Conservation (phyloP, 2,113 vertebrate species). For the Sciurus niger region DNA sequence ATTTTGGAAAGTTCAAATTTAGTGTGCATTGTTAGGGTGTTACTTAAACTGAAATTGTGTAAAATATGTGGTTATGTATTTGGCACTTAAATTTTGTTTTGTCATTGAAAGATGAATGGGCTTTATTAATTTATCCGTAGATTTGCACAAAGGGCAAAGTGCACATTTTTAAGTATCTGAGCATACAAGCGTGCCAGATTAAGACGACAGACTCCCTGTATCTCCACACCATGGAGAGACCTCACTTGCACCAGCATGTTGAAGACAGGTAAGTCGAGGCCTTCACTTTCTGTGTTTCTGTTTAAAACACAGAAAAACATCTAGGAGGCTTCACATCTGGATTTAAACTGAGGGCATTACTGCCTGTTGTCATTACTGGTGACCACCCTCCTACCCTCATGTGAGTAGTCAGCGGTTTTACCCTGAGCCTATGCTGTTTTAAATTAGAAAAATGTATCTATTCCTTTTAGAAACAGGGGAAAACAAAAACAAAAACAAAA, state of each 20-base stretch:
- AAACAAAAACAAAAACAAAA: too few relatives aligned
- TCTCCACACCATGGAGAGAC: conserved; percentile 93
- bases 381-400: too few relatives aligned
- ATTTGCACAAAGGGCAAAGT: conserved; percentile 97
- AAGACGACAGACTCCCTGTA: conserved; percentile 94
- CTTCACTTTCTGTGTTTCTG: too few relatives aligned
- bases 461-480: too few relatives aligned
- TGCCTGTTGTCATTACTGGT: too few relatives aligned
- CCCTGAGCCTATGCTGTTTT: too few relatives aligned
- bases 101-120: background rate
- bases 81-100: conserved; percentile 26
- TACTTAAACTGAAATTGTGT: conserved; percentile 38
- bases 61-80: background rate
- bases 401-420: too few relatives aligned
- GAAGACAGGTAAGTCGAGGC: conserved; percentile 91
- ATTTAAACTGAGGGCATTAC: too few relatives aligned
- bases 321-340: too few relatives aligned
- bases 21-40: background rate
- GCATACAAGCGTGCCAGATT: conserved; percentile 95
- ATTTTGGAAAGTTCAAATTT: background rate
- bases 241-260: conserved; percentile 91
- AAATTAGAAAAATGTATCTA: too few relatives aligned
- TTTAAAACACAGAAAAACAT: background rate
- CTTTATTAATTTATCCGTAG: conserved; percentile 84
- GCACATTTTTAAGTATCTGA: conserved; percentile 98